phyloP scores from a whole-genome alignment of 35 echinoderm and acorn worm genomes.

The Anneissia japonica region DNA sequence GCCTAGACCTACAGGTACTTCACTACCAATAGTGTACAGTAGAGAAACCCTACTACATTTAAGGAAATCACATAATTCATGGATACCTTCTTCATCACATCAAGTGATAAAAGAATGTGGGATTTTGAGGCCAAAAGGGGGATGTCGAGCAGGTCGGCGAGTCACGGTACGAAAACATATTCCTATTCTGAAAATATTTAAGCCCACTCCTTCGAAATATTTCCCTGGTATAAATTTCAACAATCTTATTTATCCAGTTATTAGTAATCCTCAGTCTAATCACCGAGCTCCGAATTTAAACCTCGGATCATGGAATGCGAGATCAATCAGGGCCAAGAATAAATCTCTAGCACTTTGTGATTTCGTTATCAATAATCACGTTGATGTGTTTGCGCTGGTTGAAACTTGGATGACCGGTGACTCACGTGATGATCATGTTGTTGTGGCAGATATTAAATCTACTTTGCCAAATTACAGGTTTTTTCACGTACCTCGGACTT shows the following conservation, averaged over 20 bases:
- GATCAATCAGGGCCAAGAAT: conserved; percentile 18
- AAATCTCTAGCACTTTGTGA: conserved; percentile 8
- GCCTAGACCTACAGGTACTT: no score
- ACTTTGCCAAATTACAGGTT: background rate
- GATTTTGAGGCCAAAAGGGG: no score
- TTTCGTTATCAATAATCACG: background rate
- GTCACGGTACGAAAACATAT: no score
- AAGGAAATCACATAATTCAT: no score
- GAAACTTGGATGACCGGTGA: conserved; percentile 7
- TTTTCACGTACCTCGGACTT: background rate
- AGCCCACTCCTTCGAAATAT: background rate
- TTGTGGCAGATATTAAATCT: background rate
- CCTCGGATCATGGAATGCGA: conserved; percentile 30
- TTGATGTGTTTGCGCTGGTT: conserved; percentile 22
- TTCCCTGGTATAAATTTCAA: background rate
- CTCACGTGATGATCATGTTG: background rate
- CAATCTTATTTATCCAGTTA: background rate
- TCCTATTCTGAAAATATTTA: no score
- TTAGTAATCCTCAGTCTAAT: background rate
- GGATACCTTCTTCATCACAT: no score
- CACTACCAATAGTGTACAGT: no score
- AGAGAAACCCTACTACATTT: no score
- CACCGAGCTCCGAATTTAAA: background rate
- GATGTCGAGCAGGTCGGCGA: no score
- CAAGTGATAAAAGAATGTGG: no score